These are phyloP conservation scores for Knipowitschia caucasica DNA, from an alignment of 2,797 vertebrate genomes.

Conservation along the genomic window DNA sequence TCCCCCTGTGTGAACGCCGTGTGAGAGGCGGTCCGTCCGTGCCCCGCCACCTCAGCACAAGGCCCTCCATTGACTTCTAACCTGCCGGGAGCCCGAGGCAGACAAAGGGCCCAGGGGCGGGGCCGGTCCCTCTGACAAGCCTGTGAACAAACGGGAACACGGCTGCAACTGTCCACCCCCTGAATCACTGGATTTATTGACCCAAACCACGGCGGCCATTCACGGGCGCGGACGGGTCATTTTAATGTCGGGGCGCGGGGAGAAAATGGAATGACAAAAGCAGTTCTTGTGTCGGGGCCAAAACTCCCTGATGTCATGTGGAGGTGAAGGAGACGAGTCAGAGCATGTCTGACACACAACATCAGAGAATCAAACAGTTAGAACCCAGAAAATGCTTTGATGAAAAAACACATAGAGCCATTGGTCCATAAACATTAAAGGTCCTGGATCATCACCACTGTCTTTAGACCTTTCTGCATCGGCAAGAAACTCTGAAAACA, in stretches of 20 bases:
- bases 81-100: slow-evolving; percentile 84
- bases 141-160: slow-evolving; percentile 90
- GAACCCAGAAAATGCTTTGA: too few relatives aligned
- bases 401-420: too few relatives aligned
- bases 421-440: too few relatives aligned
- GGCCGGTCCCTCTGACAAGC: slow-evolving; percentile 86
- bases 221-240: slow-evolving; percentile 1
- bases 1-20: slow-evolving; percentile 74
- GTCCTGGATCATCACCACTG: too few relatives aligned
- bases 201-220: slow-evolving; percentile 88
- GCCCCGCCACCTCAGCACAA: slow-evolving; percentile 81
- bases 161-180: slow-evolving; percentile 89
- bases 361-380: too few relatives aligned
- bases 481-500: too few relatives aligned
- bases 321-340: neutral
- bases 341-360: too few relatives aligned
- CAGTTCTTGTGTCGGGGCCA: neutral
- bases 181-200: slow-evolving; percentile 93
- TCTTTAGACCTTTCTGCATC: too few relatives aligned
- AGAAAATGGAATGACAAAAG: neutral
- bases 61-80: slow-evolving; percentile 91
- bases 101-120: slow-evolving; percentile 82
- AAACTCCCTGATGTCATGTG: neutral
- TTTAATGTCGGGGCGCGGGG: neutral
- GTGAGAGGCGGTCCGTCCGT: slow-evolving; percentile 77